These are phyloP conservation scores for Heliconius erato DNA, from an alignment of 2,888 invertebrate species.

Conservation along the genomic window DNA sequence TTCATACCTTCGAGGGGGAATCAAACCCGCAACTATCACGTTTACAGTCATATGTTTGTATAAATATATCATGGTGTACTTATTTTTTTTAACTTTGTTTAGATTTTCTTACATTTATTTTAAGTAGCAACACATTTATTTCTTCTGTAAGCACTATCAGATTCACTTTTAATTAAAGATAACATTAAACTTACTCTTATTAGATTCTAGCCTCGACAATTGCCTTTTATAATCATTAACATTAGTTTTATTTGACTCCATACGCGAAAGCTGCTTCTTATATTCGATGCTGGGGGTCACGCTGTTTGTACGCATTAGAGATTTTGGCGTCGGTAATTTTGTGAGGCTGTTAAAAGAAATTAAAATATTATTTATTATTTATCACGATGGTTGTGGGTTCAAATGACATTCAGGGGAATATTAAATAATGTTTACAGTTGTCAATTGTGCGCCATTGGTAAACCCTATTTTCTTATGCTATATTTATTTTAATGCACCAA, in stretches of 20 bases:
- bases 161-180: neutral
- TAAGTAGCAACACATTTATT: neutral
- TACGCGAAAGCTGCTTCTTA: conserved; percentile 88
- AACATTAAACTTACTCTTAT: conserved; percentile 71
- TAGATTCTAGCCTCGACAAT: conserved; percentile 86
- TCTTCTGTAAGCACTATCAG: neutral
- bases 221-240: conserved; percentile 84
- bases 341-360: conserved; percentile 27
- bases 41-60: no score
- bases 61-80: no score
- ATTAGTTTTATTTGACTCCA: conserved; percentile 74
- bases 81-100: no score
- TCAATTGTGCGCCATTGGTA: no score
- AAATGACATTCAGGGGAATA: neutral
- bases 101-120: neutral
- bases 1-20: no score
- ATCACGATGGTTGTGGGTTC: neutral
- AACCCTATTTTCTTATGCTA: no score
- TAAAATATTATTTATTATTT: neutral
- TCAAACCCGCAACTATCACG: no score
- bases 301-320: conserved; percentile 95
- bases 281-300: conserved; percentile 70
- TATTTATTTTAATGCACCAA: no score
- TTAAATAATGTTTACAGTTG: no score
- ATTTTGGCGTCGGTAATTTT: conserved; percentile 92